Evolutionary conservation across 1,140 invertebrate genomes (phyloP), one percentile per base, ranked within the genome.

Genomic region (Periplaneta americana): DNA sequence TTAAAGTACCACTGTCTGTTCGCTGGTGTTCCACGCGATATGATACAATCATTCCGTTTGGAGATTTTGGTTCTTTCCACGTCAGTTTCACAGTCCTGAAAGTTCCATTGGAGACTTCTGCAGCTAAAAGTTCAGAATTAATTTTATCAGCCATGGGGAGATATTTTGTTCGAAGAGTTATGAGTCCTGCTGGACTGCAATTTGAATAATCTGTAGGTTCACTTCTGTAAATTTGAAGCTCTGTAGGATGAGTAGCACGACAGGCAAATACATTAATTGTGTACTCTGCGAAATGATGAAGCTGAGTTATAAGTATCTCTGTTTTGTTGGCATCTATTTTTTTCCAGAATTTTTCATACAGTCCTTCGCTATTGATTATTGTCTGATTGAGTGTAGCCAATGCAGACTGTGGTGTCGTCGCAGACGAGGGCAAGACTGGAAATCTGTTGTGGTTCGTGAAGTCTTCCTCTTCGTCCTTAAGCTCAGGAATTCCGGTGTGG

Each of bases 11-110:
- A 81, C 82, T 80, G 48, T 86, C 88, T 10, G 86, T 83, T 83
- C 88, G 88, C 74, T 84, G 88, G 83, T 92, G 91, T 80, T 91
- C 88, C 3, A 94, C 85, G 17, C 88, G 87, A 84, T 94, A 94
- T 0, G 90, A 88, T 5, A 94, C 86, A 57, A 94, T 91, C 0
- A 92, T 84, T 0, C 91, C 91, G 85, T 95, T 95, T 0, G 93
- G 92, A 32, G 90, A 75, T 13, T 84, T 83, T 4, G 93, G 93
- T 83, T 91, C 87, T 4, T 87, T 85, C 94, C 94, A 95, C 11
- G 84, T 87, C 9, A 94, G 84, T 18, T 87, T 85, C 1, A 87
- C 86, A 48, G 87, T 84, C 9, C n/a, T 22, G 11, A 28, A 37
- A 8, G 48, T 66, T 66, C 84, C 78, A 3, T 87, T 84, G 0